These are phyloP conservation scores for Apteryx owenii DNA, from an alignment of 2,113 vertebrate species.

Conservation along the genomic window DNA sequence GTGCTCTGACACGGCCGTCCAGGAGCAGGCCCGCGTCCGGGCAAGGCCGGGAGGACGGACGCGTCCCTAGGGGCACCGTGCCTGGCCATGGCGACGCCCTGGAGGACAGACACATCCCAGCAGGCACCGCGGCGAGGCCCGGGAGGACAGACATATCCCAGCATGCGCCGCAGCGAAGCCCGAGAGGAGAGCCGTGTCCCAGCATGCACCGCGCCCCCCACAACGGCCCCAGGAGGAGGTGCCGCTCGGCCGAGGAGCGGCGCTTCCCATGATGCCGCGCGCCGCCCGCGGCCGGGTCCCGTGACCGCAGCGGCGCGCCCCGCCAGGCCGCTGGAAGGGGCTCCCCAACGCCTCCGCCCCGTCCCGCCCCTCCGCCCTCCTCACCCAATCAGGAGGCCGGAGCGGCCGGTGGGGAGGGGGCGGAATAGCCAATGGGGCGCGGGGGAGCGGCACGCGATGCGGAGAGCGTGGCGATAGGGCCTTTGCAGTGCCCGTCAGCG, in stretches of 20 bases:
- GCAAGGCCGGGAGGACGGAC: too few species aligned
- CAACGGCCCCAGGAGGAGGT: too few species aligned
- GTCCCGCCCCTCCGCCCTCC: neutral
- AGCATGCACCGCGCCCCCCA: neutral
- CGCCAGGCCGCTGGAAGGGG: neutral
- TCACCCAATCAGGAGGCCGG: neutral
- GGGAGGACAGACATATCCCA: neutral
- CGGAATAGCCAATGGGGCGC: neutral
- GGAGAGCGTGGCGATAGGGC: neutral
- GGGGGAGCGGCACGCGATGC: neutral
- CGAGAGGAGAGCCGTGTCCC: neutral
- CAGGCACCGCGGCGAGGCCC: neutral
- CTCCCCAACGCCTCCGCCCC: neutral
- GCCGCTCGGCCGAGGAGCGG: neutral
- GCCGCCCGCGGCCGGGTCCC: neutral
- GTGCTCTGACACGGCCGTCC: too few species aligned
- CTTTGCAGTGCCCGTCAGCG: neutral
- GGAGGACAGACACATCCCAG: neutral
- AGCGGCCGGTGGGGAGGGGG: accelerated
- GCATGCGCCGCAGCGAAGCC: neutral
- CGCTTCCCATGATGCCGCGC: neutral
- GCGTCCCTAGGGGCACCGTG: too few species aligned
- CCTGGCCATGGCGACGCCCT: neutral
- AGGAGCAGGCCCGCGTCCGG: too few species aligned
- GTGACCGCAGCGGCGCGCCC: neutral